These are phyloP conservation scores for Neuroscelio doddi DNA, from an alignment of 2,888 invertebrate genomes.

Conservation along the genomic window DNA sequence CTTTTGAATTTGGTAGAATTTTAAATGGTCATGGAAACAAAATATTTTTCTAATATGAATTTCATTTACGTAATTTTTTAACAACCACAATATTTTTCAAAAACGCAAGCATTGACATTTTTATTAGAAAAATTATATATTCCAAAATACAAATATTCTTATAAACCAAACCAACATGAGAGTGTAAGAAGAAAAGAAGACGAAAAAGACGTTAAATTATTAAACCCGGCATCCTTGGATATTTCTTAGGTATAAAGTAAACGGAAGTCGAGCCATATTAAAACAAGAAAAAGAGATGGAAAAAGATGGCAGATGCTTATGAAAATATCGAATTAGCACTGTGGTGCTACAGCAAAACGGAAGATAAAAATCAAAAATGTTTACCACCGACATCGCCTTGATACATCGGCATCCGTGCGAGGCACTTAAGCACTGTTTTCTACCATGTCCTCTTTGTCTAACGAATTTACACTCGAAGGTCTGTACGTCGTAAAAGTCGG, in stretches of 20 bases:
- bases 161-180: too few species aligned
- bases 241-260: slow-evolving; percentile 1
- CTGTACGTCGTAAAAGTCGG: slow-evolving; percentile 16
- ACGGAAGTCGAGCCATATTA: slow-evolving; percentile 5
- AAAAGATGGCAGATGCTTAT: slow-evolving; percentile 3
- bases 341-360: slow-evolving; percentile 5
- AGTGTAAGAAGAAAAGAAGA: not conserved
- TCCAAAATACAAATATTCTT: too few species aligned
- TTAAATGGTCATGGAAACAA: too few species aligned
- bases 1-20: too few species aligned
- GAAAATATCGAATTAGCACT: slow-evolving; percentile 17
- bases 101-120: too few species aligned
- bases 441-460: slow-evolving; percentile 13
- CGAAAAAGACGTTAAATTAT: not conserved
- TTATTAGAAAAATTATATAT: too few species aligned
- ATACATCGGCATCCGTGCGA: slow-evolving; percentile 5
- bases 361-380: slow-evolving; percentile 1
- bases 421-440: slow-evolving; percentile 5
- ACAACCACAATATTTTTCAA: too few species aligned
- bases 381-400: slow-evolving; percentile 2
- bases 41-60: too few species aligned
- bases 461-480: slow-evolving; percentile 16
- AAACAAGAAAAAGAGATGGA: not conserved
- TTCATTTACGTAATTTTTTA: too few species aligned
- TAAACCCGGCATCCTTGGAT: not conserved